Base-by-base conservation (phyloP, 1,140 invertebrate genomes). In the Ylistrum balloti region DNA sequence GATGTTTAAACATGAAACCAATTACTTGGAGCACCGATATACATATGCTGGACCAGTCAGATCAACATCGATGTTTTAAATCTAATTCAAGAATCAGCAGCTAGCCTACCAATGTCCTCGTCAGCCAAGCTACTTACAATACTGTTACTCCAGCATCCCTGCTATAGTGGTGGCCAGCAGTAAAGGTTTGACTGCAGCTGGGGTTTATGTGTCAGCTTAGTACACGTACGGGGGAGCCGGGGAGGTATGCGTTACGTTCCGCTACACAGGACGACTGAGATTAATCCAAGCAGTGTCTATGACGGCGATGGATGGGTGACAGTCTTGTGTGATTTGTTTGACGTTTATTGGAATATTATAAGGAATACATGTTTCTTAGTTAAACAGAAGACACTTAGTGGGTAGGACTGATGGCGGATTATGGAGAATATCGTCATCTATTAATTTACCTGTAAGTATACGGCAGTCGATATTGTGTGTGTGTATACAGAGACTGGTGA, bases 171-270 rank as follows among this genome's bases (percentile, higher is more conserved):
- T 11, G 56, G 35, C 35, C 5, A 38, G 35, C 35, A 74, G n/a
- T 74, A 28, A n/a, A 74, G 56, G 22, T 74, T 74, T 3, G 56
- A 74, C 56, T 74, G 56, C 56, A n/a, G 56, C 56, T 28, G 56
- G 28, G 56, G 56, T 74, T 74, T 74, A 74, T 74, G 56, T 74
- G 56, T 74, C 56, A 74, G 56, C 56, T 74, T 9, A 74, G 56
- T 74, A 74, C 56, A 74, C 17, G 56, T 28, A 28, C 56, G 56
- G 56, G 56, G 56, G 56, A 74, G 56, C 56, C 56, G n/a, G n/a
- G 56, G 56, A 28, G 56, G 56, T 28, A 74, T 74, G 56, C n/a
- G 56, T 74, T 28, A 28, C 56, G n/a, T 28, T 28, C 28, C 56
- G 5, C 22, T 28, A 74, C 56, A 28, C 56, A 74, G n/a, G 56